Evolutionary conservation across 2,797 vertebrate genomes (phyloP), one percentile per base, ranked within the genome.

Genomic region (Sylvilagus floridanus): DNA sequence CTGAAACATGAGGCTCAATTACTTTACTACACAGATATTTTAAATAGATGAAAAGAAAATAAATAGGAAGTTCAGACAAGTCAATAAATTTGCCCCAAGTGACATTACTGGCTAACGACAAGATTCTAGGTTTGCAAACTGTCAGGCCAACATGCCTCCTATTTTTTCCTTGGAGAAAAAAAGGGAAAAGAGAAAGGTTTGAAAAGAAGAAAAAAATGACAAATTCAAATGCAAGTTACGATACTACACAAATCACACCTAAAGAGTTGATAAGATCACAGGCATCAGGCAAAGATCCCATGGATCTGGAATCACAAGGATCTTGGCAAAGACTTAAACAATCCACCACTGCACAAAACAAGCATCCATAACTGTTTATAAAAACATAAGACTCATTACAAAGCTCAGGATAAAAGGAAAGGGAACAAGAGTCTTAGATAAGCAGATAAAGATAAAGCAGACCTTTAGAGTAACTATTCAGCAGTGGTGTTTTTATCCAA

Each of bases 241-340:
- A 42, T 12, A 85, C 1, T 21, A 86, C 32, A 63, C 28, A 81
- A 95, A 95, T 76, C 4, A 84, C 10, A 24, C 2, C 22, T 90
- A 72, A 76, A 86, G 76, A 42, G 12, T 24, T 83, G 68, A 19
- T 75, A 81, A 92, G 1, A 68, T 35, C 12, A 71, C 13, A 85
- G 60, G 76, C 24, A 87, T 90, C 85, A 81, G 72, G 35, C 1
- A 82, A 87, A 72, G 13, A 83, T 93, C 65, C 28, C 17, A 42
- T n/a, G 2, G 7, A 72, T 12, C 88, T 54, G 30, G 12, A 90
- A 88, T 83, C 42, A 91, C 22, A 62, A 16, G 32, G 6, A 52
- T 79, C 24, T 92, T 85, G 50, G 28, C n/a, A 94, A 91, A 66
- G 17, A 89, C 17, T 54, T 76, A 57, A 91, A 93, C 4, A 93